Percentiles rank a stretch among this genome's conserved stretches.
Conservation (phyloP, 1,140 invertebrate species). For the Trachymyrmex septentrionalis region DNA sequence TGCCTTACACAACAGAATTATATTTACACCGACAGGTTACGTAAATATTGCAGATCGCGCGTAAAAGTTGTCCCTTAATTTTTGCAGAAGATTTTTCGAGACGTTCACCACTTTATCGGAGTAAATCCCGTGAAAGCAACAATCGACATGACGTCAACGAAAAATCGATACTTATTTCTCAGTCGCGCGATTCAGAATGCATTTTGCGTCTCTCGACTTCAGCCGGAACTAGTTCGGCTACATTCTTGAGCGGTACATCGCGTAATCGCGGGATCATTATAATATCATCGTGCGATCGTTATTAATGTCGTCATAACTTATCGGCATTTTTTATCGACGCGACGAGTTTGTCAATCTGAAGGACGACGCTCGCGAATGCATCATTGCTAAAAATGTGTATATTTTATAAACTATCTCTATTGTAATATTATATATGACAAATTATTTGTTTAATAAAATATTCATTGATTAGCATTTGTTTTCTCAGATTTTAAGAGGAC, state of each 20-base stretch:
- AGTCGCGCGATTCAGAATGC: constrained; percentile 2
- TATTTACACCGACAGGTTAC: constrained; percentile 16
- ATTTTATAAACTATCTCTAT: not conserved
- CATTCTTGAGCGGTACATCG: constrained; percentile 32
- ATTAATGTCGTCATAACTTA: constrained; percentile 45
- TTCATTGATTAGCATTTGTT: not conserved
- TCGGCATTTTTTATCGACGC: not conserved
- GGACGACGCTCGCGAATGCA: constrained; percentile 27
- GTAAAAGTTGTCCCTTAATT: constrained; percentile 20
- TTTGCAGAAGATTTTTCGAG: not conserved
- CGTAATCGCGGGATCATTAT: constrained; percentile 18
- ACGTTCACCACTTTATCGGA: not conserved
- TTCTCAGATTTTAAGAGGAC: not conserved
- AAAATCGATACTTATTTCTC: constrained; percentile 22
- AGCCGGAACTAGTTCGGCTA: constrained; percentile 29
- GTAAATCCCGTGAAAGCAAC: not conserved
- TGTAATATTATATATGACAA: not conserved
- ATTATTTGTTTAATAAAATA: not conserved
- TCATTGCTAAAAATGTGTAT: not conserved
- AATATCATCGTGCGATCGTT: not conserved
- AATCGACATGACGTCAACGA: not conserved
- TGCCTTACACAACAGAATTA: constrained; percentile 30
- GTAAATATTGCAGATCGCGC: constrained; percentile 36
- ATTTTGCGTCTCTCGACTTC: not conserved
- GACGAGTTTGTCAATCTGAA: constrained; percentile 27